These are phyloP conservation scores for Tinea semifulvella DNA, from an alignment of 2,888 invertebrate species.

Conservation along the genomic window DNA sequence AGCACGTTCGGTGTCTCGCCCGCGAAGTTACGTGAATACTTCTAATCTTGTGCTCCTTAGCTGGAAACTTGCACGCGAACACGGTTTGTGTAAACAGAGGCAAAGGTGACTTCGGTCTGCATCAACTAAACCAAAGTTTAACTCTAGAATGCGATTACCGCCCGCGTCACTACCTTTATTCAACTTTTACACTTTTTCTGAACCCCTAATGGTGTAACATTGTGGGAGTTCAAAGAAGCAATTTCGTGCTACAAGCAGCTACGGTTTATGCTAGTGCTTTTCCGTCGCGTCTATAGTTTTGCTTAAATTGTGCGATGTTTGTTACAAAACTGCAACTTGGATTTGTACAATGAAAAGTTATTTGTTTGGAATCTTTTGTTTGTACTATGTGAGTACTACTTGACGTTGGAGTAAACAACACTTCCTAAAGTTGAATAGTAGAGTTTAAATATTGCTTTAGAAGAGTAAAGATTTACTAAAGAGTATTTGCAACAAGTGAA, in stretches of 20 bases:
- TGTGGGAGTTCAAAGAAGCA: slow-evolving; percentile 61
- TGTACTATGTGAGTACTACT: slow-evolving; percentile 4
- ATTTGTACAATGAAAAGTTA: slow-evolving; percentile 29
- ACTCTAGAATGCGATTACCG: slow-evolving; percentile 39
- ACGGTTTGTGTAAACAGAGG: slow-evolving; percentile 31
- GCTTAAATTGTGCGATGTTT: slow-evolving; percentile 58
- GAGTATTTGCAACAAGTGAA: slow-evolving; percentile 1
- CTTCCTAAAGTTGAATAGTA: not conserved
- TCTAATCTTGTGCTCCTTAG: slow-evolving; percentile 44
- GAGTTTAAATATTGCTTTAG: not conserved
- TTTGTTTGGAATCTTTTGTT: slow-evolving; percentile 7
- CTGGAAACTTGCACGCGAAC: slow-evolving; percentile 34
- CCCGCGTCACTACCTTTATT: slow-evolving; percentile 36
- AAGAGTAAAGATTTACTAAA: not conserved
- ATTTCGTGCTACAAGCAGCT: slow-evolving; percentile 42
- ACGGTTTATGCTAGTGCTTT: slow-evolving; percentile 55
- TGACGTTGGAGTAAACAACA: not conserved
- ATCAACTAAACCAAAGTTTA: slow-evolving; percentile 30
- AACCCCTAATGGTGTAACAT: slow-evolving; percentile 49
- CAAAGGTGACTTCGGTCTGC: slow-evolving; percentile 30
- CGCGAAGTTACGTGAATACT: slow-evolving; percentile 45
- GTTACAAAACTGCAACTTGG: slow-evolving; percentile 35
- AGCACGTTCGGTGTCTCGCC: slow-evolving; percentile 38
- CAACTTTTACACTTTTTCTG: slow-evolving; percentile 42
- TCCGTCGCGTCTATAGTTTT: slow-evolving; percentile 47